A percentile compares a stretch with the other conserved stretches of the same genome.
Evolutionary conservation across 2,113 vertebrate genomes (phyloP).

Genomic region (Astur gentilis): DNA sequence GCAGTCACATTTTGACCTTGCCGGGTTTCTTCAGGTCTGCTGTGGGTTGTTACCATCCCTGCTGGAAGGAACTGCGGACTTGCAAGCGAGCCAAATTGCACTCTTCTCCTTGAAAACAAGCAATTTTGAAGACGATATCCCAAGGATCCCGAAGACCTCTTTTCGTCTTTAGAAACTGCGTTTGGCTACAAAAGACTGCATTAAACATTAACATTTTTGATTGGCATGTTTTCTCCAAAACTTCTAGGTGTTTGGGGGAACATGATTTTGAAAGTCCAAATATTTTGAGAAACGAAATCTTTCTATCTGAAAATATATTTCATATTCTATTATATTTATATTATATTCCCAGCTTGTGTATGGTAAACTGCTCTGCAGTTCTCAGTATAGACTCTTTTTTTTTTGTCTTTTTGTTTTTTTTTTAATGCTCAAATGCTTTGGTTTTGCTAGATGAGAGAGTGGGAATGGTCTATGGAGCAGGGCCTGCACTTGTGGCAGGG

Average conservation of each 20-base stretch:
- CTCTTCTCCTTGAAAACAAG: not conserved
- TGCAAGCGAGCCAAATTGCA: not conserved
- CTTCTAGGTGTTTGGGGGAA: not conserved
- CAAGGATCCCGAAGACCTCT: not conserved
- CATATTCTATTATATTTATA: not conserved
- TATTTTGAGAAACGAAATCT: not conserved
- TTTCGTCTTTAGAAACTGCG: not conserved
- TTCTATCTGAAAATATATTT: not conserved
- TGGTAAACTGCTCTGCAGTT: not conserved
- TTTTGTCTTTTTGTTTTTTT: not conserved
- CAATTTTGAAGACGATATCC: not conserved
- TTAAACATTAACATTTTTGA: not conserved
- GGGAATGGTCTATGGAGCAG: not conserved
- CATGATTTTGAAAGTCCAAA: not conserved
- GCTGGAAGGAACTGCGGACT: not conserved
- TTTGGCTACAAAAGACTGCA: not conserved
- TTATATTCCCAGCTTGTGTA: not conserved
- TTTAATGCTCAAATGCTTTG: not conserved
- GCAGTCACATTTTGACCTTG: not conserved
- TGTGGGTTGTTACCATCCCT: not conserved
- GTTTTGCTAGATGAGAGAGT: not conserved
- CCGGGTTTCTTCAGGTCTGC: not conserved
- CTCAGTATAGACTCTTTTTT: not conserved
- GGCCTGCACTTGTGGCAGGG: not conserved
- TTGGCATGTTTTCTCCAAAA: slow-evolving; percentile 4